Evolutionary conservation across 2,797 vertebrate species (phyloP), one percentile per base, ranked within the genome.

Genomic region (Sitta carolinensis): DNA sequence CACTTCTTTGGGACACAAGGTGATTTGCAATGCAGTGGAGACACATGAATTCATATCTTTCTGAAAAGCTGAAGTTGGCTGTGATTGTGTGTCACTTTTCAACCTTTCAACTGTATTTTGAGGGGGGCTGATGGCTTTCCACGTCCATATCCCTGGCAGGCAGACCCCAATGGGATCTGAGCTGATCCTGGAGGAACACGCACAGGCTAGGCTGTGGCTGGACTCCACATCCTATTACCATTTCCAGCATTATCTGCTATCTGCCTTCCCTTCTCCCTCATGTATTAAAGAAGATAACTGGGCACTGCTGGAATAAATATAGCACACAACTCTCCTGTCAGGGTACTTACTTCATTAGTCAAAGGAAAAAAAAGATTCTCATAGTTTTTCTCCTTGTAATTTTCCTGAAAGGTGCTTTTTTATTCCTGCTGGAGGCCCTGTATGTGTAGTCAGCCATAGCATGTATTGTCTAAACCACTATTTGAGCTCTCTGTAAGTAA

Each of bases 281-380:
- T 29, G 67, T 69, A 67, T 89, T 91, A 73, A 55, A 82, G 55
- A 73, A 63, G 80, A 87, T 84, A 94, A 90, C 74, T 73, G 3
- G 0, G 57, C 3, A 4, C 40, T 84, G 52, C 61, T 76, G 80
- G 34, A 89, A 91, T 89, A 90, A 90, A 87, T 90, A 82, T 61
- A 95, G 67, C 83, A 66, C 45, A 59, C 16, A 61, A 40, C 55
- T 63, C 45, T 79, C 42, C 74, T 94, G 83, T 76, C 88, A 92
- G 66, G 50, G 20, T 90, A 13, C 69, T 87, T 94, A 70, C 87
- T 94, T 88, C 93, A 89, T 95, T 91, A 91, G 81, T 59, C 86
- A 79, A 92, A 92, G 51, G 21, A 15, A 15, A 45, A 79, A 88
- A 87, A 88, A 66, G 0, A 59, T 91, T 43, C 69, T 91, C 10